These are phyloP conservation scores for Paguma larvata DNA, from an alignment of 2,797 vertebrate genomes.

Conservation along the genomic window DNA sequence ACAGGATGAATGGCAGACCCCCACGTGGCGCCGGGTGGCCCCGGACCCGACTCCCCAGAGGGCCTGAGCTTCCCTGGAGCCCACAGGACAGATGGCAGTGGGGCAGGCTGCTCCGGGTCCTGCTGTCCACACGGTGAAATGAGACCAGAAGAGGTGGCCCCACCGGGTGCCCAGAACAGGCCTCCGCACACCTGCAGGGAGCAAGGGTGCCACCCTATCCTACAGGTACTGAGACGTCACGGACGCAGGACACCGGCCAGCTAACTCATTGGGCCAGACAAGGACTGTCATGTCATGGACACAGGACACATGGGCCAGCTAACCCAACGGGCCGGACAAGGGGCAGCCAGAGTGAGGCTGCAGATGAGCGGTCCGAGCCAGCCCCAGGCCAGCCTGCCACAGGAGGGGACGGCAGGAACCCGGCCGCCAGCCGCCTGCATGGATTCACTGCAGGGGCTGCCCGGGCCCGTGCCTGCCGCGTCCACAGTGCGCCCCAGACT, in stretches of 20 bases:
- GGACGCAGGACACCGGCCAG: too few relatives aligned
- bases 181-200: neutral
- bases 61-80: accelerated
- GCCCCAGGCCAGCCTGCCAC: too few relatives aligned
- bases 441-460: neutral
- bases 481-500: neutral
- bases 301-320: too few relatives aligned
- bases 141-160: neutral
- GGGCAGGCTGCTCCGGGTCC: neutral
- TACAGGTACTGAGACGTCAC: neutral
- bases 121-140: accelerated
- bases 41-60: accelerated
- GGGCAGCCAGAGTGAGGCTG: too few relatives aligned
- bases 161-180: neutral
- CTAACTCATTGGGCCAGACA: neutral
- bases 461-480: neutral
- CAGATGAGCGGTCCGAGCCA: too few relatives aligned
- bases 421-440: neutral
- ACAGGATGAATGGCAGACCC: accelerated
- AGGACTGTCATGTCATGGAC: too few relatives aligned
- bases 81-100: accelerated
- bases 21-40: accelerated
- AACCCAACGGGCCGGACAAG: too few relatives aligned
- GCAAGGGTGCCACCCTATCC: neutral
- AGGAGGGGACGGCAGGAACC: too few relatives aligned